Conservation (phyloP, 2,113 vertebrate species). For the Dermatemys mawii region DNA sequence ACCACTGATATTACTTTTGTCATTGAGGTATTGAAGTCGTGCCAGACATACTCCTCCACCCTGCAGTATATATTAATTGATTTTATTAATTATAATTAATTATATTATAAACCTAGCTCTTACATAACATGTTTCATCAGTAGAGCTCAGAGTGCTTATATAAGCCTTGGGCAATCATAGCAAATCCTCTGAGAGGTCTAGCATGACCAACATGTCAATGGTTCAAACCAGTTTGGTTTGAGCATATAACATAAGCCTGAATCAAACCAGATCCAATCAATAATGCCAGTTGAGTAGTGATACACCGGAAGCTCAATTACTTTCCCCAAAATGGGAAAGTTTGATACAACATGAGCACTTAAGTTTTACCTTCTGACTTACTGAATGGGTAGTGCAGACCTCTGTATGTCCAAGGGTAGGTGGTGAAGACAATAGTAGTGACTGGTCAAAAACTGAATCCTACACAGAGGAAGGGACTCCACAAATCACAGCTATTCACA, state of each 20-base stretch:
- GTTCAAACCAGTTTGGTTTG: background rate
- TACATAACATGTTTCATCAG: background rate
- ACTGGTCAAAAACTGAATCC: too few relatives aligned
- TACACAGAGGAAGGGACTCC: background rate
- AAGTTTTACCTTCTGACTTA: too few relatives aligned
- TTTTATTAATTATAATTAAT: too few relatives aligned
- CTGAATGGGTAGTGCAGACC: too few relatives aligned
- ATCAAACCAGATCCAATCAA: background rate
- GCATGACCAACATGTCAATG: too few relatives aligned
- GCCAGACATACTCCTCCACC: background rate
- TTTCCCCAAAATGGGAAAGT: background rate
- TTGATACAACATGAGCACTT: background rate
- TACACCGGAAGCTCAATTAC: too few relatives aligned
- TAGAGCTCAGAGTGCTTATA: background rate
- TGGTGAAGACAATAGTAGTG: too few relatives aligned
- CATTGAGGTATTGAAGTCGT: background rate
- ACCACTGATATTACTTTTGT: background rate
- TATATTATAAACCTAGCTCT: too few relatives aligned
- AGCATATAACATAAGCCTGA: background rate
- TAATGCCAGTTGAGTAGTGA: background rate
- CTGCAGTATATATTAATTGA: background rate
- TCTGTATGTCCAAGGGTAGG: too few relatives aligned
- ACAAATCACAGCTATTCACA: background rate
- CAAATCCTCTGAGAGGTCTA: too few relatives aligned
- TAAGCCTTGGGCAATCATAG: too few relatives aligned